Conservation (phyloP, 2,797 vertebrate species). For the Gorsachius magnificus region DNA sequence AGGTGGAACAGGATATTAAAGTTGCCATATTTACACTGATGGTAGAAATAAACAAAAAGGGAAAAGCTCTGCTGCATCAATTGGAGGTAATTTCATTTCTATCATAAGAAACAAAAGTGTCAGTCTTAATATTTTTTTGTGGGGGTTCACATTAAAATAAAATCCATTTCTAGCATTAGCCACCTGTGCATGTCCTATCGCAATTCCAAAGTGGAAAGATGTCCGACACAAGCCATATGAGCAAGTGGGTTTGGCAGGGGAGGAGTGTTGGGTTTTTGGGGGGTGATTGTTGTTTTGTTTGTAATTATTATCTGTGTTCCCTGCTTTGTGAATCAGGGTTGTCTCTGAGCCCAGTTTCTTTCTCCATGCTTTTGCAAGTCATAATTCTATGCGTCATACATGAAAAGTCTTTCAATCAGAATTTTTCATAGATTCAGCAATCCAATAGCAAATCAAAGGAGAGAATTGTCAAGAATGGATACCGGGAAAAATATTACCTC, state of each 20-base stretch:
- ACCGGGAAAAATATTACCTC: neutral
- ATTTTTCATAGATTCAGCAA: neutral
- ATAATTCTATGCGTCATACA: neutral
- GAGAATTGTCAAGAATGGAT: neutral
- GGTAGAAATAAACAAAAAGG: conserved; percentile 98
- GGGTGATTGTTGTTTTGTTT: neutral
- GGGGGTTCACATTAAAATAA: neutral
- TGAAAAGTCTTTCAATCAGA: neutral
- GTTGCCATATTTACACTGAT: conserved; percentile 97
- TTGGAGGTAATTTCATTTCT: conserved; percentile 84
- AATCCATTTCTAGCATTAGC: neutral
- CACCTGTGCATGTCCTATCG: neutral
- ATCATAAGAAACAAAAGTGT: neutral
- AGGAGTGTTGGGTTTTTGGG: neutral
- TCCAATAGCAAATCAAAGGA: neutral
- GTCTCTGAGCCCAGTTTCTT: neutral
- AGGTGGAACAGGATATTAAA: conserved; percentile 96
- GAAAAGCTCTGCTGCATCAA: conserved; percentile 94
- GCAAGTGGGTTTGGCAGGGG: neutral
- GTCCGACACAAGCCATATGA: neutral
- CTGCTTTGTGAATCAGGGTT: neutral
- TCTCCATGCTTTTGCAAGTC: neutral
- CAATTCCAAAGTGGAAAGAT: neutral
- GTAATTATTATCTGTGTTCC: neutral
- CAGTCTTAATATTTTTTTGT: neutral